These are phyloP conservation scores for Heterodera carotae DNA, from an alignment of 1,140 invertebrate genomes.

Conservation along the genomic window DNA sequence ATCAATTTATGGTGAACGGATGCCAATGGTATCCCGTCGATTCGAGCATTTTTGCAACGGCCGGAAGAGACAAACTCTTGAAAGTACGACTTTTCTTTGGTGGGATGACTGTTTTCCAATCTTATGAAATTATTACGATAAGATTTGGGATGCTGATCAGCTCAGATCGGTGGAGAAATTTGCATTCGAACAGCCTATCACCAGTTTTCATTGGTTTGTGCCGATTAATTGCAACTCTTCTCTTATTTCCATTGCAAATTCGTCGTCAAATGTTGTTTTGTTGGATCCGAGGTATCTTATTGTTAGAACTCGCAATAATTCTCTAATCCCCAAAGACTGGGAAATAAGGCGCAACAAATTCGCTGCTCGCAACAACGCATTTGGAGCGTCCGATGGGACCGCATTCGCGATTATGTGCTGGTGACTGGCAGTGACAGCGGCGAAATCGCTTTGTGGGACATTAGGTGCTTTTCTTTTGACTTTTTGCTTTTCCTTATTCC, in stretches of 20 bases:
- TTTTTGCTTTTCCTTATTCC: not conserved
- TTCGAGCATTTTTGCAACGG: slow-evolving; percentile 29
- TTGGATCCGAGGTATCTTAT: slow-evolving; percentile 24
- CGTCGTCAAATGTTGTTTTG: slow-evolving; percentile 28
- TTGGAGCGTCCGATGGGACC: slow-evolving; percentile 27
- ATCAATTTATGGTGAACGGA: slow-evolving; percentile 26
- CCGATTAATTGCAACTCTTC: slow-evolving; percentile 10
- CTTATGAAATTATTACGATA: no score
- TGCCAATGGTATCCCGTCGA: slow-evolving; percentile 35
- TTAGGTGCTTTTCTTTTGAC: slow-evolving; percentile 15
- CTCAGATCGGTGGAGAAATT: slow-evolving; percentile 16
- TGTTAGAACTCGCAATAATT: not conserved
- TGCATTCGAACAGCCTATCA: slow-evolving; percentile 18
- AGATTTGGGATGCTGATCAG: slow-evolving; percentile 31
- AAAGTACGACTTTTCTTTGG: no score
- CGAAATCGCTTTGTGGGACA: slow-evolving; percentile 27
- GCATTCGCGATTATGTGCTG: slow-evolving; percentile 13
- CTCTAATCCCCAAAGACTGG: not conserved
- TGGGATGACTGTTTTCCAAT: no score
- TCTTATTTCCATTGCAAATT: slow-evolving; percentile 19
- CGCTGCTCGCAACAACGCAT: slow-evolving; percentile 20
- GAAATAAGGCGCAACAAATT: slow-evolving; percentile 17
- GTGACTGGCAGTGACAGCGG: slow-evolving; percentile 28
- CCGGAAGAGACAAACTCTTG: slow-evolving; percentile 23
- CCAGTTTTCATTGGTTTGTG: slow-evolving; percentile 28